A percentile compares a stretch with the other conserved stretches of the same genome.
Evolutionary conservation across 2,113 vertebrate genomes (phyloP).

Genomic region (Passerina amoena): DNA sequence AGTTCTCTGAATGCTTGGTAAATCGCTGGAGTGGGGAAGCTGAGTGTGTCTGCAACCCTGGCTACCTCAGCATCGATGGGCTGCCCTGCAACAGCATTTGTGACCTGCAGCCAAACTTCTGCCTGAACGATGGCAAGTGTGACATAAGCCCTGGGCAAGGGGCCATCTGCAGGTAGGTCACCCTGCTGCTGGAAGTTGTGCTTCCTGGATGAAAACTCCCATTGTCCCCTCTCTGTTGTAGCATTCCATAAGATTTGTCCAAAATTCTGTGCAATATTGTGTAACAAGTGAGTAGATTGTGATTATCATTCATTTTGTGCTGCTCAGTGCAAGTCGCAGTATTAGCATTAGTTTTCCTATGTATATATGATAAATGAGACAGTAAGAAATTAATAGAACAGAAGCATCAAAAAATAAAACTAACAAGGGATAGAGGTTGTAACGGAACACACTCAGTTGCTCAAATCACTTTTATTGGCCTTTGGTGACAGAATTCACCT

Average conservation of each 20-base stretch:
- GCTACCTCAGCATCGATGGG: conserved; percentile 89
- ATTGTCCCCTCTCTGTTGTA: not conserved
- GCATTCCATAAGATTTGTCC: not conserved
- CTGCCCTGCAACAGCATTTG: conserved; percentile 92
- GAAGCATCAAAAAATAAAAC: not conserved
- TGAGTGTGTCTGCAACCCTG: conserved; percentile 88
- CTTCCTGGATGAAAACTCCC: not conserved
- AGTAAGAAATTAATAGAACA: not conserved
- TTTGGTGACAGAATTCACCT: not conserved
- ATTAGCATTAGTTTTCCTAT: not conserved
- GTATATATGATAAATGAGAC: not conserved
- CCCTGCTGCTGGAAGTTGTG: not conserved
- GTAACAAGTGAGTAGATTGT: not conserved
- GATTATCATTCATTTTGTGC: not conserved
- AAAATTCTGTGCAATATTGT: not conserved
- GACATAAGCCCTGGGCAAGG: conserved; percentile 90
- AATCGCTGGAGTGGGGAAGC: conserved; percentile 89
- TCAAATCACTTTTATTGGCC: not conserved
- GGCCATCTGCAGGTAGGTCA: conserved; percentile 90
- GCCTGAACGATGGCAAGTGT: conserved; percentile 93
- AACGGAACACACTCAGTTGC: not conserved
- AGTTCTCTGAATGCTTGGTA: conserved; percentile 88
- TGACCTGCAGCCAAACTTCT: conserved; percentile 86
- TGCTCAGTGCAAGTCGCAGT: not conserved
- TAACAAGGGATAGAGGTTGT: not conserved